Conservation (phyloP, 2,113 vertebrate species). For the Sylvietta virens region DNA sequence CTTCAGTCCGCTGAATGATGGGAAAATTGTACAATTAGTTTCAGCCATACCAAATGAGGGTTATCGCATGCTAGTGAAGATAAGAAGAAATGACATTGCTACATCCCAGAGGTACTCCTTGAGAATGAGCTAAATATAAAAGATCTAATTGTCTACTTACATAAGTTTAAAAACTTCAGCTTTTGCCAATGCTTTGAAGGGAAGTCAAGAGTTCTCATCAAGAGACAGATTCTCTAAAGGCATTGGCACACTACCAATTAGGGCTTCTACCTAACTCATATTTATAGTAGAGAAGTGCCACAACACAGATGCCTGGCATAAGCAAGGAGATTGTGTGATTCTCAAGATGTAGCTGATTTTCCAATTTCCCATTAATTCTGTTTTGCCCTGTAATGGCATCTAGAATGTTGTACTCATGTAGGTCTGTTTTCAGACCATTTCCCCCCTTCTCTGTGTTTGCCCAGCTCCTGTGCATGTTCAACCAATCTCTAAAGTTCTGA, state of each 20-base stretch:
- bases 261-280: not conserved
- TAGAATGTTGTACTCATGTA: not conserved
- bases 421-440: not conserved
- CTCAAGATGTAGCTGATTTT: not conserved
- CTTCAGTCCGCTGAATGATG: not conserved
- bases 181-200: not conserved
- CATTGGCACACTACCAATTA: not conserved
- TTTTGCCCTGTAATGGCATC: not conserved
- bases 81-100: not conserved
- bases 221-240: not conserved
- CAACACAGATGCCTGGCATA: not conserved
- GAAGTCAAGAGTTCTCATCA: not conserved
- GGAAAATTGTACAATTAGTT: not conserved
- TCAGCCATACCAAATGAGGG: not conserved
- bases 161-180: not conserved
- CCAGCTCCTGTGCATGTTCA: not conserved
- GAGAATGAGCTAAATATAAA: not conserved
- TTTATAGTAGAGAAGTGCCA: not conserved
- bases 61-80: not conserved
- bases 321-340: not conserved
- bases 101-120: not conserved
- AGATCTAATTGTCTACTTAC: not conserved
- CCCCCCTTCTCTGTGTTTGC: accelerated
- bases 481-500: not conserved
- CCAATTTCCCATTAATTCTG: not conserved